A percentile compares a stretch with the other conserved stretches of the same genome.
Evolutionary conservation across 2,888 invertebrate genomes (phyloP).

Genomic region (Cryptocheilus praepositus): DNA sequence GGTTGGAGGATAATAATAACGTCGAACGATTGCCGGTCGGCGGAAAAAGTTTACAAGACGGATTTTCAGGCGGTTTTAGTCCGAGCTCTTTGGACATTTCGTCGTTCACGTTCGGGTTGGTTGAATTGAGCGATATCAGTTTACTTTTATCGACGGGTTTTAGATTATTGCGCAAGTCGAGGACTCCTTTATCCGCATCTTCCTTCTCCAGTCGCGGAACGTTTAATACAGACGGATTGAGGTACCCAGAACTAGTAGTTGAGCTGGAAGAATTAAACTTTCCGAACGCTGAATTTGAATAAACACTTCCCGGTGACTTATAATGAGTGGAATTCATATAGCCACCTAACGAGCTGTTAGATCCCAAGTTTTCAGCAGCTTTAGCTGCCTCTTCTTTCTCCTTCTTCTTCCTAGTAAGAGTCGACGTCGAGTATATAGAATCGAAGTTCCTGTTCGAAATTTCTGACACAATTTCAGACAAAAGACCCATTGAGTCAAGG

Average conservation of each 20-base stretch:
- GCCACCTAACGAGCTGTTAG: slow-evolving; percentile 74
- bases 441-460: slow-evolving; percentile 91
- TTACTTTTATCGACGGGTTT: slow-evolving; percentile 46
- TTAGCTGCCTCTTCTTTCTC: slow-evolving; percentile 69
- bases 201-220: slow-evolving; percentile 74
- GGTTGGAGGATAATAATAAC: slow-evolving; percentile 40
- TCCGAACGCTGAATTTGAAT: slow-evolving; percentile 77
- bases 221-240: slow-evolving; percentile 84
- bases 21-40: slow-evolving; percentile 46
- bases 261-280: slow-evolving; percentile 79
- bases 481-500: slow-evolving; percentile 84
- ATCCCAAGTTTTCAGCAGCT: slow-evolving; percentile 53
- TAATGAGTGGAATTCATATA: slow-evolving; percentile 79
- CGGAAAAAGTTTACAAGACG: slow-evolving; percentile 44
- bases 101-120: slow-evolving; percentile 58
- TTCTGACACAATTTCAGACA: slow-evolving; percentile 91
- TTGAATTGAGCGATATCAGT: slow-evolving; percentile 39
- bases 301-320: slow-evolving; percentile 80
- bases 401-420: slow-evolving; percentile 80
- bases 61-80: slow-evolving; percentile 57
- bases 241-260: slow-evolving; percentile 84
- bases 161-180: slow-evolving; percentile 9
- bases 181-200: slow-evolving; percentile 23
- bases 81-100: slow-evolving; percentile 62
- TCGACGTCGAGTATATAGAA: slow-evolving; percentile 89